phyloP scores from a whole-genome alignment of 2,797 vertebrate species.

The Taenioides sp. region DNA sequence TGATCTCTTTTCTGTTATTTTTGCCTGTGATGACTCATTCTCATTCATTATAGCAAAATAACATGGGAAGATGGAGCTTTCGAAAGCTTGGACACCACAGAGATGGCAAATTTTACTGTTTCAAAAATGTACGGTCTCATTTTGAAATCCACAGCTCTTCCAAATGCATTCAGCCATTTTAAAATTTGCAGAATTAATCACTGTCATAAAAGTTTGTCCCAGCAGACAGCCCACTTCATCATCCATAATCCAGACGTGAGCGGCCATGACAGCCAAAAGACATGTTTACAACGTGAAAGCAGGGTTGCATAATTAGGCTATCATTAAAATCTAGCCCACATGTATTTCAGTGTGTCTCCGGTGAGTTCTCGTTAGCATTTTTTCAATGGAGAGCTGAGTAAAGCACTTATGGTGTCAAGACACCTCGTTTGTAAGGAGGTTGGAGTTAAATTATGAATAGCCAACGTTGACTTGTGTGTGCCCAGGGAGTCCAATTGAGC shows the following conservation, averaged over 20 bases:
- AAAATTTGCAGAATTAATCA: constrained; percentile 40
- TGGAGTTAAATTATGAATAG: constrained; percentile 27
- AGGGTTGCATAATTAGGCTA: constrained; percentile 55
- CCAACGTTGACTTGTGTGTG: constrained; percentile 23
- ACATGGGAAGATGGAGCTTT: constrained; percentile 56
- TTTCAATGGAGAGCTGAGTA: constrained; percentile 23
- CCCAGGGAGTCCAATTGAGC: constrained; percentile 10
- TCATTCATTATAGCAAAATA: constrained; percentile 55
- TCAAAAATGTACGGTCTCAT: background rate
- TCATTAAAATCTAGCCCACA: constrained; percentile 44
- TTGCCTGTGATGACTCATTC: constrained; percentile 10
- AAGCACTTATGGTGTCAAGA: constrained; percentile 31
- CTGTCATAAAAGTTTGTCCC: constrained; percentile 33
- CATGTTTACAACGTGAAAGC: constrained; percentile 48
- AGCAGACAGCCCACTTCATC: constrained; percentile 30
- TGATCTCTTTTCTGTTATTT: constrained; percentile 9
- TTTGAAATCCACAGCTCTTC: constrained; percentile 19
- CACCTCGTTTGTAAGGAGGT: constrained; percentile 27
- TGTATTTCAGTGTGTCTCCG: constrained; percentile 47
- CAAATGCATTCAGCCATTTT: constrained; percentile 41
- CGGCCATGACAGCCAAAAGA: constrained; percentile 47
- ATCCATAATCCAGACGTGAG: constrained; percentile 48
- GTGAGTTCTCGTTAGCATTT: constrained; percentile 8
- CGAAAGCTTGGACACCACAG: constrained; percentile 69
- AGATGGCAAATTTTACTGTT: constrained; percentile 45